Base-by-base conservation (phyloP, 2,797 vertebrate species). In the Mus minutoides region DNA sequence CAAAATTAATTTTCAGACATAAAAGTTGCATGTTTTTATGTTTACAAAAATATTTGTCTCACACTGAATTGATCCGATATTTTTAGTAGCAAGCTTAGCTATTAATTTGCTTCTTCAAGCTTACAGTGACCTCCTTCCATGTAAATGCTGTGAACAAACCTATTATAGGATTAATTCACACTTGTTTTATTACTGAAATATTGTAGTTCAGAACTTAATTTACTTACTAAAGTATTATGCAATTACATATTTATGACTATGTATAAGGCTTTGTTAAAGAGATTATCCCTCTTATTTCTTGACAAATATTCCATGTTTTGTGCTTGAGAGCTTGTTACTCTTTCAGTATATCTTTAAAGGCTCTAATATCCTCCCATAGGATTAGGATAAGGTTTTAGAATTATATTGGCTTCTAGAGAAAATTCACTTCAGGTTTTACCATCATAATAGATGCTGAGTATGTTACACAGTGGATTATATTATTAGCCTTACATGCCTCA, bases 181-280 rank as follows among this genome's bases (percentile, higher is more conserved):
- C 3, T 94, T 86, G 52, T 60, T 92, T 92, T 13, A 86, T 91
- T 94, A 60, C 83, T 77, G 62, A 92, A 95, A 80, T 84, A 82
- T 73, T 93, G 37, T 93, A 90, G 26, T 94, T 95, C 83, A 92
- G 52, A 91, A 95, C 29, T 95, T 88, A 86, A 92, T 94, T 89
- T 84, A 60, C 10, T 73, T 77, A 22, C 37, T 84, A 80, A 89
- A 91, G 22, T 86, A 91, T 60, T 95, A 91, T 73, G 76, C 49
- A 60, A 71, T 77, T 89, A 52, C 3, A 60, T 58, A 80, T 89
- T 92, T 87, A 71, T 83, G 24, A 1, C 58, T 96, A 58, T 84
- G 80, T 12, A 37, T 71, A 92, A 71, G 26, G 0, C 31, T 67
- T 76, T 54, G 26, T 8, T 96, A 58, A 92, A 82, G 29, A 85